A percentile compares a stretch with the other conserved stretches of the same genome.
Conservation (phyloP, 2,888 invertebrate species). For the Plagodis pulveraria region DNA sequence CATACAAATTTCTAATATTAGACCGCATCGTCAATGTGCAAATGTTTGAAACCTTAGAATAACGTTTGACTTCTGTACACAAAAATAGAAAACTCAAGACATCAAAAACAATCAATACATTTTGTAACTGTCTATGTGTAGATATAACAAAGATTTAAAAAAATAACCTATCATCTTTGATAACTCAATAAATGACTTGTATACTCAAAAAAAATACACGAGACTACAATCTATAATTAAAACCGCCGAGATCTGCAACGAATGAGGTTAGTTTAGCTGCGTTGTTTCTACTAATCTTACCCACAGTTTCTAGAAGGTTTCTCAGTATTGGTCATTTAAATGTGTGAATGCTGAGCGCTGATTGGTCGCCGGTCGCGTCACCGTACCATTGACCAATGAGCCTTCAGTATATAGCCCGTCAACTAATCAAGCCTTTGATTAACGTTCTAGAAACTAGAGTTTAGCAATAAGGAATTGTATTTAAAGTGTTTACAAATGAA, state of each 20-base stretch:
- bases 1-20: too few species aligned
- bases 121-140: not conserved
- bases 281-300: not conserved
- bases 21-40: too few species aligned
- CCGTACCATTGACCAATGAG: too few species aligned
- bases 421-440: too few species aligned
- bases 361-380: too few species aligned
- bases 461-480: too few species aligned
- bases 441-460: too few species aligned
- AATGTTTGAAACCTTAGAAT: not conserved
- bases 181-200: constrained; percentile 4
- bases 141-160: not conserved
- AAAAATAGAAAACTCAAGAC: constrained; percentile 1
- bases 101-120: not conserved
- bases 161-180: not conserved
- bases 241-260: constrained; percentile 11
- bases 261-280: constrained; percentile 10
- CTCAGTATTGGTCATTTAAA: too few species aligned
- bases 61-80: constrained; percentile 5
- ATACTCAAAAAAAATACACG: not conserved
- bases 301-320: too few species aligned
- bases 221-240: not conserved
- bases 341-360: too few species aligned
- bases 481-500: too few species aligned
- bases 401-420: too few species aligned